phyloP scores from a whole-genome alignment of 2,113 vertebrate genomes.

The Monopterus albus region DNA sequence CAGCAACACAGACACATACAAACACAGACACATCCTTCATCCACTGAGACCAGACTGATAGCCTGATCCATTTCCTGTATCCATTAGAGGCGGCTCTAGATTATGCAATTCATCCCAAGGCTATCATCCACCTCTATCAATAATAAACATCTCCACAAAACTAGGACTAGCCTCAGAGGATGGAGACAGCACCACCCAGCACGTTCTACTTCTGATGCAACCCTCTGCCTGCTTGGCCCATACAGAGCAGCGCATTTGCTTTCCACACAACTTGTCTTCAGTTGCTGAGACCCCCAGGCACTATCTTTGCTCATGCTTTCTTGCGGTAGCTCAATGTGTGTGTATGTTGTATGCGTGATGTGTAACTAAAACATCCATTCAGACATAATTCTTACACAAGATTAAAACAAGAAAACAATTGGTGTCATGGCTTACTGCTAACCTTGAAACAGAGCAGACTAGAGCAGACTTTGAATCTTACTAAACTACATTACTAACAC shows the following conservation, averaged over 20 bases:
- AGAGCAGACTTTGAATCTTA: too few species aligned
- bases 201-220: slow-evolving; percentile 68
- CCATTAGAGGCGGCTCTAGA: slow-evolving; percentile 77
- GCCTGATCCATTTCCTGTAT: slow-evolving; percentile 80
- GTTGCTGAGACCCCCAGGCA: slow-evolving; percentile 28
- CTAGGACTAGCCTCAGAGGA: slow-evolving; percentile 76
- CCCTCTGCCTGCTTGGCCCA: slow-evolving; percentile 30
- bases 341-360: too few species aligned
- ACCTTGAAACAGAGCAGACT: too few species aligned
- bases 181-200: slow-evolving; percentile 63
- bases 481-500: too few species aligned
- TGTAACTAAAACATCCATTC: too few species aligned
- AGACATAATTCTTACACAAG: too few species aligned
- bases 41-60: slow-evolving; percentile 69
- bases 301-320: slow-evolving; percentile 52
- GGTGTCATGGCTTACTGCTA: too few species aligned
- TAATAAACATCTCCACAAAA: slow-evolving; percentile 78
- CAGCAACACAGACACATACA: slow-evolving; percentile 32
- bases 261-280: slow-evolving; percentile 42
- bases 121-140: slow-evolving; percentile 81
- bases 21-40: slow-evolving; percentile 64
- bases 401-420: too few species aligned
- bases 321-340: too few species aligned
- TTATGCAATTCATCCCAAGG: slow-evolving; percentile 80
- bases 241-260: slow-evolving; percentile 15